phyloP scores from a whole-genome alignment of 2,113 vertebrate species.

The Poecile atricapillus region DNA sequence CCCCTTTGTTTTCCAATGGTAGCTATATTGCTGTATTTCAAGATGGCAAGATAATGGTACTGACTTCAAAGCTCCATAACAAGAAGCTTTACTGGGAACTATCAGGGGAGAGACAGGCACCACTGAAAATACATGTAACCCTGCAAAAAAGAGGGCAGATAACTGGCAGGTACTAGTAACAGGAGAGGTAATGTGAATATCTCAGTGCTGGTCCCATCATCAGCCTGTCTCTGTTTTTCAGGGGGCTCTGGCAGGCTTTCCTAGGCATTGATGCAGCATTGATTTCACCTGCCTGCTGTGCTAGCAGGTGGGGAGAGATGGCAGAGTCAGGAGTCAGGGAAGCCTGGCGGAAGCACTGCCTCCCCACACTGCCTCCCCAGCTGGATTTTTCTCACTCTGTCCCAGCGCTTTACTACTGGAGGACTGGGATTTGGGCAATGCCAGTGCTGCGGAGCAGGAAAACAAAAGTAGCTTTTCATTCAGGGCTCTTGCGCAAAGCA shows the following conservation, averaged over 20 bases:
- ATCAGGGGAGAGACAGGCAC: not conserved
- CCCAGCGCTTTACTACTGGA: not conserved
- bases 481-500: not conserved
- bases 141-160: not conserved
- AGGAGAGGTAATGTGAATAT: not conserved
- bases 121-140: not conserved
- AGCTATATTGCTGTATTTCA: not conserved
- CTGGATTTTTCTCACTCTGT: not conserved
- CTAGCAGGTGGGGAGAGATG: not conserved
- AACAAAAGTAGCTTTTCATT: constrained; percentile 45
- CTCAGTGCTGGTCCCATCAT: not conserved
- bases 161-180: not conserved
- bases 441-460: not conserved
- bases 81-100: not conserved
- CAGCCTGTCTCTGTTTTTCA: not conserved
- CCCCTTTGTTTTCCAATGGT: not conserved
- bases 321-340: not conserved
- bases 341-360: accelerated
- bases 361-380: accelerated
- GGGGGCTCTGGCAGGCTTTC: not conserved
- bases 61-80: not conserved
- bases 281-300: not conserved
- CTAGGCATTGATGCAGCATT: not conserved
- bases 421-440: not conserved
- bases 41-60: not conserved